These are phyloP conservation scores for Parapsyche elsis DNA, from an alignment of 1,140 invertebrate genomes.

Conservation along the genomic window DNA sequence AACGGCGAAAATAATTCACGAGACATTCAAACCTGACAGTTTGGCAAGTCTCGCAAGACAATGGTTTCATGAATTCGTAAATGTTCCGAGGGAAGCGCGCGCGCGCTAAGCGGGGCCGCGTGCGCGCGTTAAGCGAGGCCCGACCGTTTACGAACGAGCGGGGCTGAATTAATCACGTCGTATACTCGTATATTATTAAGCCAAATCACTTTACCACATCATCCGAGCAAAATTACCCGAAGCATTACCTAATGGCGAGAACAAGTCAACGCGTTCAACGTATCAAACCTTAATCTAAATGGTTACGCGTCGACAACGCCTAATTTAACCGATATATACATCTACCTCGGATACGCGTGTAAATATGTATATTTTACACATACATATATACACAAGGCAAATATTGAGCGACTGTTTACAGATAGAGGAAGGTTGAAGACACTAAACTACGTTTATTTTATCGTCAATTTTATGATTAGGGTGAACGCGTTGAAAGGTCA, in stretches of 20 bases:
- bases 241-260: conserved; percentile 33
- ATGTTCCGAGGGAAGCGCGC: not conserved
- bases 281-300: conserved; percentile 16
- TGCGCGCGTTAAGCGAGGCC: too few relatives aligned
- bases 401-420: too few relatives aligned
- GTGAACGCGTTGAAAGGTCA: too few relatives aligned
- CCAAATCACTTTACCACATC: conserved; percentile 25
- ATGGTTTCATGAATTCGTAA: conserved; percentile 34
- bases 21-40: conserved; percentile 22
- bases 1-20: conserved; percentile 34
- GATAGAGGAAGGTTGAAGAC: too few relatives aligned
- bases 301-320: not conserved
- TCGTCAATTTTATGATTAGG: too few relatives aligned
- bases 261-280: conserved; percentile 21
- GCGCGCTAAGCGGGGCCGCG: too few relatives aligned
- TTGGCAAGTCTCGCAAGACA: conserved; percentile 1
- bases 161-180: conserved; percentile 31
- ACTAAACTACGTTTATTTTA: too few relatives aligned
- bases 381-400: not conserved
- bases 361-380: not conserved
- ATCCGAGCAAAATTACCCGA: conserved; percentile 21
- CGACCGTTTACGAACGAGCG: not conserved
- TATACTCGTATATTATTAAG: not conserved
- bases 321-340: conserved; percentile 7
- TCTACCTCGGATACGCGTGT: not conserved